Evolutionary conservation across 2,113 vertebrate genomes (phyloP), one percentile per base, ranked within the genome.

Genomic region (Calcarius ornatus): DNA sequence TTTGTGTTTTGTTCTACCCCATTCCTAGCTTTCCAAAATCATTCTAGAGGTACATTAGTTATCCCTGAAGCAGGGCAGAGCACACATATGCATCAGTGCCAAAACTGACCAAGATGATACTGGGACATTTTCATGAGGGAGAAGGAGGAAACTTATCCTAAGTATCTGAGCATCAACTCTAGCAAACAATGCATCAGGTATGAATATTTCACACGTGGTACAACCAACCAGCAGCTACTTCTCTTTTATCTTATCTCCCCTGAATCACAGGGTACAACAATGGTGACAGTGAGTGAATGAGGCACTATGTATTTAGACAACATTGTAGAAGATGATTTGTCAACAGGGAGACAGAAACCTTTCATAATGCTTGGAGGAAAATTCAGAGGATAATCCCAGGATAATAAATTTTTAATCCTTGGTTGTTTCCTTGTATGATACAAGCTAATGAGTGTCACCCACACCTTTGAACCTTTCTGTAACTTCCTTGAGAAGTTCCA

Each of bases 391-490:
- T 92, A 94, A 95, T 81, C 51, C 57, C 30, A 84, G 38, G 81
- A 96, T 81, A 90, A 93, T 60, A 84, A 80, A 70, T 81, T 94
- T 92, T 94, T 89, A 96, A 93, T 90, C 91, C 77, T 60, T 72
- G 48, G 15, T 70, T 72, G 68, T 92, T 95, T 95, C 95, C 91
- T 92, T 76, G 57, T 94, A 63, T 90, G 84, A 94, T 57, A 89
- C 35, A 76, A 84, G 43, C 35, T 75, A 30, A 20, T 37, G n/a
- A 60, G 40, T 42, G 31, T 61, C 66, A 48, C 45, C 43, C 61
- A 61, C 38, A n/a, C 66, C 57, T 78, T 78, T 63, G 51, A 92
- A 73, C 43, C 31, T 37, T 59, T 87, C 53, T 70, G 40, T 57
- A 76, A 21, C 38, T 81, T 91, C 57, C 42, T 3, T 61, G 78